Evolutionary conservation across 1,140 invertebrate genomes (phyloP), one percentile per base, ranked within the genome.

Genomic region (Philaenus spumarius): DNA sequence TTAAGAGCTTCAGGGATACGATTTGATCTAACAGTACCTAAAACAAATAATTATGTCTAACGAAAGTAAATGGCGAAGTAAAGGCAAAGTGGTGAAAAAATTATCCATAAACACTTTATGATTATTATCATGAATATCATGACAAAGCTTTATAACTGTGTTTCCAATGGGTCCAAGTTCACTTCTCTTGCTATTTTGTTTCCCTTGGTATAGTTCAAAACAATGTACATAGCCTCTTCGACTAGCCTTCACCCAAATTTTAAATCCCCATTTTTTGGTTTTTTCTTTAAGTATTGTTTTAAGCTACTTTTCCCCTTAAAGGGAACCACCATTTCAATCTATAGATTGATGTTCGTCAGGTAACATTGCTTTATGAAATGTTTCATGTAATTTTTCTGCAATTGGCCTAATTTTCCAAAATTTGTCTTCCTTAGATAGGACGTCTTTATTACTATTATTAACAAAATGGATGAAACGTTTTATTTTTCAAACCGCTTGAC

Each of bases 221-320:
- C 59, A 52, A 40, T 30, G 48, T 52, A 61, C 54, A 56, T 62
- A 61, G 4, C 61, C 61, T 57, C 22, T 42, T 15, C 24, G 19
- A 7, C 43, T 50, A 52, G 61, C 43, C 26, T 46, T 59, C 12
- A 59, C 52, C 58, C 63, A 66, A 57, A 60, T 51, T 50, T 64
- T 64, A 47, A 64, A 63, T n/a, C 64, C 60, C 61, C 64, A 64
- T 50, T 71, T 72, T 53, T 67, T 66, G 7, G 71, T 53, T 71
- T 71, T 23, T 58, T 61, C 6, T 63, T 63, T 17, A 72, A 58
- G 56, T 73, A 64, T 42, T 64, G 57, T 53, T 64, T 66, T 30
- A 54, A 20, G 17, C n/a, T 6, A 48, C 19, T 15, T 22, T 34
- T 30, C 17, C 62, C 64, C 55, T 63, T 65, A 56, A 63, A 65